Conservation (phyloP, 1,140 invertebrate genomes). For the Cherax quadricarinatus region DNA sequence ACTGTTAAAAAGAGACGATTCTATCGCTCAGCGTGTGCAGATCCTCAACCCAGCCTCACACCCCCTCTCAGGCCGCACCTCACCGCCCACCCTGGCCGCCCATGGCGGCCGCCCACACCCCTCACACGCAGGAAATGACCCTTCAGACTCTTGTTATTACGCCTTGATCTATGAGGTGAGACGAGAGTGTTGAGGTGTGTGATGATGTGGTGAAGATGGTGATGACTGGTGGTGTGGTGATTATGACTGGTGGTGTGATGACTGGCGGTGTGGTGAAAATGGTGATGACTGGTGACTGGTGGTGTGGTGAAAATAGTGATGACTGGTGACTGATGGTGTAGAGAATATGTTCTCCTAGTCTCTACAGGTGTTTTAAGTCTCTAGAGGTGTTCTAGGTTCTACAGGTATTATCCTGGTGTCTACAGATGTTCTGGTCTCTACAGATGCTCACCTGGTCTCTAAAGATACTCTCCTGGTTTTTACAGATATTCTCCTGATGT, state of each 20-base stretch:
- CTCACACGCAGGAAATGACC: conserved; percentile 13
- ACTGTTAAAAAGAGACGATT: conserved; percentile 62
- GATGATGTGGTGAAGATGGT: neutral
- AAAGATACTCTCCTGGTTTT: neutral
- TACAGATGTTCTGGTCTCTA: too few relatives aligned
- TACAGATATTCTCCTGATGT: neutral
- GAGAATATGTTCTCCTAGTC: too few relatives aligned
- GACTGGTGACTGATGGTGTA: too few relatives aligned
- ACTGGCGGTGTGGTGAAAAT: too few relatives aligned
- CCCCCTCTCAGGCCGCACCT: neutral
- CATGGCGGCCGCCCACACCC: neutral
- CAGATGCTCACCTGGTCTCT: too few relatives aligned
- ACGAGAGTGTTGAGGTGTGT: neutral
- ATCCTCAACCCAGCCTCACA: conserved; percentile 39
- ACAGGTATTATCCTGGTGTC: too few relatives aligned
- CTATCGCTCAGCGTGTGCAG: conserved; percentile 54
- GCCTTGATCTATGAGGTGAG: conserved; percentile 38
- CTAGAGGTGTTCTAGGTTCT: too few relatives aligned
- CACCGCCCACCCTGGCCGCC: neutral
- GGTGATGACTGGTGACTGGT: too few relatives aligned
- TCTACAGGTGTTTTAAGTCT: too few relatives aligned
- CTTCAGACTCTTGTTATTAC: conserved; percentile 15
- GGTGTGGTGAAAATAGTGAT: too few relatives aligned
- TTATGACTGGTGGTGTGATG: neutral
- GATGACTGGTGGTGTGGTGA: neutral